These are phyloP conservation scores for Stylophora pistillata DNA, from an alignment of 64 coral and sea anemone species.

Conservation along the genomic window DNA sequence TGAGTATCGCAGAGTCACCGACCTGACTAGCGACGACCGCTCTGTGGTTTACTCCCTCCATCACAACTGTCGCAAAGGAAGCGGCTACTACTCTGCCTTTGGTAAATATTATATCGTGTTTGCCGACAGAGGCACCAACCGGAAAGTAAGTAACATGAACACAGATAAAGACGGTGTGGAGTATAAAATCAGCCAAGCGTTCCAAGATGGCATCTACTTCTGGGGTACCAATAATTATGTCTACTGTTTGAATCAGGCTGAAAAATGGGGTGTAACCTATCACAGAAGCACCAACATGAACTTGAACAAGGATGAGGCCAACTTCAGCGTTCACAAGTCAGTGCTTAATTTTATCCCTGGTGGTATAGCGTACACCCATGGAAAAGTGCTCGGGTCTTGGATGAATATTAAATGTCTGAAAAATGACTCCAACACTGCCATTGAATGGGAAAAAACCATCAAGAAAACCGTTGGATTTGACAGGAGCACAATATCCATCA, in stretches of 20 bases:
- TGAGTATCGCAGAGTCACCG: too few species aligned
- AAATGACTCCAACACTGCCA: background rate
- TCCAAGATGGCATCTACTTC: conserved; percentile 30
- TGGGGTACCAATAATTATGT: conserved; percentile 26
- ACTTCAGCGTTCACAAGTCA: too few species aligned
- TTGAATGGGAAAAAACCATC: conserved; percentile 25
- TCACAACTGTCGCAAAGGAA: too few species aligned
- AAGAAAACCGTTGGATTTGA: conserved; percentile 8
- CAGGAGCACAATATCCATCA: conserved; percentile 18
- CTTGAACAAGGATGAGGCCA: too few species aligned
- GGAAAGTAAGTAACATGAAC: conserved; percentile 23
- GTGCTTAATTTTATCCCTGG: conserved; percentile 45
- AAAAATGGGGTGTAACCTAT: conserved; percentile 15
- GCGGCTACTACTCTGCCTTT: too few species aligned
- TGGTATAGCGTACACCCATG: conserved; percentile 29
- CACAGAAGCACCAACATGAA: conserved; percentile 32
- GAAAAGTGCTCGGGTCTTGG: conserved; percentile 30
- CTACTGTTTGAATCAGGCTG: conserved; percentile 43
- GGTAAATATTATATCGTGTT: conserved; percentile 34
- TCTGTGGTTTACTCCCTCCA: too few species aligned
- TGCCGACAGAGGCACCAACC: background rate
- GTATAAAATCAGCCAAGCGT: background rate
- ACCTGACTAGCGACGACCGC: too few species aligned
- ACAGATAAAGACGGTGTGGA: conserved; percentile 9
- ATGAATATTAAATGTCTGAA: background rate